Evolutionary conservation across 1,140 invertebrate species (phyloP).

Genomic region (Leptinotarsa defecta): DNA sequence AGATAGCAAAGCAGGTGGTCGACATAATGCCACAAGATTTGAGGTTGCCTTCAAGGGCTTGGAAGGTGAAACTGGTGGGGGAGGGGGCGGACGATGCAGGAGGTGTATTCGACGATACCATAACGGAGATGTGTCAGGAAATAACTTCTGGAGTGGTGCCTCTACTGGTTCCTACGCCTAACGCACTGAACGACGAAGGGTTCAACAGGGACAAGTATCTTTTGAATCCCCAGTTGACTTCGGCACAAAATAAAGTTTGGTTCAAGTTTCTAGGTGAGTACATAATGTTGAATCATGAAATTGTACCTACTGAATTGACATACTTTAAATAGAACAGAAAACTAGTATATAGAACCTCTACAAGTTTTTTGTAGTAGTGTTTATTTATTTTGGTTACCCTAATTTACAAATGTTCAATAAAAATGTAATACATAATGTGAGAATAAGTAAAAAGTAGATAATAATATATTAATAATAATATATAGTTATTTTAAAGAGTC

Average conservation of each 20-base stretch:
- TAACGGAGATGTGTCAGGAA: slow-evolving; percentile 72
- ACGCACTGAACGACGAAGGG: slow-evolving; percentile 63
- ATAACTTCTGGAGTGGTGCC: slow-evolving; percentile 60
- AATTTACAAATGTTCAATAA: too few relatives aligned
- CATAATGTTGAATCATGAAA: background rate
- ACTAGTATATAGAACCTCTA: too few relatives aligned
- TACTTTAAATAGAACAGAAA: too few relatives aligned
- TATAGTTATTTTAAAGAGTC: too few relatives aligned
- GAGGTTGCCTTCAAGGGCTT: slow-evolving; percentile 67
- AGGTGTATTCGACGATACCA: slow-evolving; percentile 74
- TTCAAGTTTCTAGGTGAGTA: slow-evolving; percentile 66
- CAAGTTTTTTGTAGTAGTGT: too few relatives aligned
- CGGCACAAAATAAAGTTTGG: slow-evolving; percentile 61
- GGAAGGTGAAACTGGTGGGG: slow-evolving; percentile 69
- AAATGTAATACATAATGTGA: too few relatives aligned
- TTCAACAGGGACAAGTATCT: slow-evolving; percentile 69
- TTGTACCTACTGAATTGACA: too few relatives aligned
- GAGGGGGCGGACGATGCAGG: slow-evolving; percentile 75
- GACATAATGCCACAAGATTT: slow-evolving; percentile 65
- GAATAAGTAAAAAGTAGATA: too few relatives aligned
- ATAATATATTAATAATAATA: too few relatives aligned
- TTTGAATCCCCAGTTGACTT: slow-evolving; percentile 66
- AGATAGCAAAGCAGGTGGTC: slow-evolving; percentile 69
- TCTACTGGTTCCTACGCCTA: slow-evolving; percentile 64
- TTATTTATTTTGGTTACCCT: too few relatives aligned